Percentiles rank a stretch among this genome's conserved stretches.
Evolutionary conservation across 2,888 invertebrate species (phyloP).

Genomic region (Calephelis perditalis): DNA sequence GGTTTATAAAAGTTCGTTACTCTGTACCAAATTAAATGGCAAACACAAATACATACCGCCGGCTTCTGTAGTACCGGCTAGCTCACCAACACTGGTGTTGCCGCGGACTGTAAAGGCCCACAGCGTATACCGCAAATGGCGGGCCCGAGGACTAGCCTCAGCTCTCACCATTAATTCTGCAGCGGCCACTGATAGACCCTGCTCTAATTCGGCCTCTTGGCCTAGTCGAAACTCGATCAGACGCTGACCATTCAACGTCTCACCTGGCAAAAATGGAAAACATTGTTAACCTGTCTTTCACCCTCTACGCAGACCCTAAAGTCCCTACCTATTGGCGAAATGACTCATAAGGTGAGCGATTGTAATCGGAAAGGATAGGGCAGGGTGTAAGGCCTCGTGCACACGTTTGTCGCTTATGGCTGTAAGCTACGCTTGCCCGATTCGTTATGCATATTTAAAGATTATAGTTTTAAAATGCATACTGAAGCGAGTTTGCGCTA

Average conservation of each 20-base stretch:
- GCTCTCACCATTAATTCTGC: slow-evolving; percentile 92
- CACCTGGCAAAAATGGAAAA: slow-evolving; percentile 74
- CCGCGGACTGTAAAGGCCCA: slow-evolving; percentile 85
- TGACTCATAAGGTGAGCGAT: slow-evolving; percentile 41
- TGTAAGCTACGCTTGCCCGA: slow-evolving; percentile 58
- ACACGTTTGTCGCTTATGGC: slow-evolving; percentile 62
- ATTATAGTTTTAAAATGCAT: slow-evolving; percentile 35
- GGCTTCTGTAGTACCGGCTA: slow-evolving; percentile 67
- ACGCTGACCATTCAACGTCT: slow-evolving; percentile 89
- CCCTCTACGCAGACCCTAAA: slow-evolving; percentile 26
- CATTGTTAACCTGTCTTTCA: slow-evolving; percentile 13
- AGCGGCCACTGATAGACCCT: slow-evolving; percentile 71
- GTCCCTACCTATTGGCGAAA: slow-evolving; percentile 52
- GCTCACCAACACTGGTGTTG: slow-evolving; percentile 77
- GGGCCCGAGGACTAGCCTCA: slow-evolving; percentile 83
- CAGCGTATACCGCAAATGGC: slow-evolving; percentile 87
- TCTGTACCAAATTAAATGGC: no score
- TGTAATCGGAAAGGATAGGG: slow-evolving; percentile 18
- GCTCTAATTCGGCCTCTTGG: slow-evolving; percentile 85
- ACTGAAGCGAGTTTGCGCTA: slow-evolving; percentile 48
- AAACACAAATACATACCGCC: slow-evolving; percentile 41
- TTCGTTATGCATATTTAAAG: slow-evolving; percentile 40
- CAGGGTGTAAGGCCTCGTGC: slow-evolving; percentile 40
- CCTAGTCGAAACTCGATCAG: slow-evolving; percentile 90
- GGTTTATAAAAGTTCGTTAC: no score